Conservation (phyloP, 2,888 invertebrate genomes). For the Parascotia fuliginaria region DNA sequence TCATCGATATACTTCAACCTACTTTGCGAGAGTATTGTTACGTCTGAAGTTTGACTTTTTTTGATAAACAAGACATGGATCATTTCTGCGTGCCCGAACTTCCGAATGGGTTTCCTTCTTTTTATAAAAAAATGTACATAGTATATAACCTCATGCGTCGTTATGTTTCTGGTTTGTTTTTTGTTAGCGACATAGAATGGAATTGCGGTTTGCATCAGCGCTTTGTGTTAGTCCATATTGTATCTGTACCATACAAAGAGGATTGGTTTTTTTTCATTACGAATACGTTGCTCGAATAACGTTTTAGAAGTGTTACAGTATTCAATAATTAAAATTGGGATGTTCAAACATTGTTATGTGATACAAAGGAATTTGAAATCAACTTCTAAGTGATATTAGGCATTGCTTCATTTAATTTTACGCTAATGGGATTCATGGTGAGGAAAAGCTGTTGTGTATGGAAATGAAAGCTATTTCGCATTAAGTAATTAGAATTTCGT, state of each 20-base stretch:
- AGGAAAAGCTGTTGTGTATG: too few relatives aligned
- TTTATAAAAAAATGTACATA: conserved; percentile 25
- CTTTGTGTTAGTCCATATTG: conserved; percentile 27
- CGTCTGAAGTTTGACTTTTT: conserved; percentile 52
- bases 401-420: neutral
- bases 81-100: conserved; percentile 43
- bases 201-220: conserved; percentile 30
- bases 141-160: conserved; percentile 29
- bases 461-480: too few relatives aligned
- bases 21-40: conserved; percentile 55
- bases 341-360: neutral
- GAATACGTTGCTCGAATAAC: neutral
- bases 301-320: neutral
- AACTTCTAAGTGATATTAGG: neutral
- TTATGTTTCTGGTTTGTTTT: conserved; percentile 35
- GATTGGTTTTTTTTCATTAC: conserved; percentile 25
- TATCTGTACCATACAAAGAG: conserved; percentile 25
- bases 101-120: conserved; percentile 29
- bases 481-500: too few relatives aligned
- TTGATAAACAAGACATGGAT: conserved; percentile 57
- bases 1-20: conserved; percentile 60
- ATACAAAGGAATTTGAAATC: neutral
- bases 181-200: conserved; percentile 35
- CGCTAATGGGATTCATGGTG: too few relatives aligned
- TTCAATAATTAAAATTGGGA: neutral